Conservation (phyloP, 2,113 vertebrate genomes). For the Sclerurus mexicanus region DNA sequence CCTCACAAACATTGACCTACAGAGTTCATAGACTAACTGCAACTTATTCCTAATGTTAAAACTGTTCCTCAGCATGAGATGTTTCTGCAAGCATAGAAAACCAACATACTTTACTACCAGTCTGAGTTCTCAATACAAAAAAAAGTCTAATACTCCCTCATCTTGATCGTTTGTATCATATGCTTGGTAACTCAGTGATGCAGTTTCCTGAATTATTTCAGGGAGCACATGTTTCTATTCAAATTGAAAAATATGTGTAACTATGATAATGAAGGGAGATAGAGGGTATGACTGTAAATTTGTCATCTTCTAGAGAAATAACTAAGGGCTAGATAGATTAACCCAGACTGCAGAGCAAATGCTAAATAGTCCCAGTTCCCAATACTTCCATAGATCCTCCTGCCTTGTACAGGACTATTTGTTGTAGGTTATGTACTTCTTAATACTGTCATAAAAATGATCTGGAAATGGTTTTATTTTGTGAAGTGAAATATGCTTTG, state of each 20-base stretch:
- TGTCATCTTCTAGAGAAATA: conserved; percentile 27
- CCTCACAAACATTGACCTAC: conserved; percentile 37
- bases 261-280: conserved; percentile 45
- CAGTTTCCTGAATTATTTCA: conserved; percentile 66
- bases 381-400: conserved; percentile 19
- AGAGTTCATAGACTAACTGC: conserved; percentile 51
- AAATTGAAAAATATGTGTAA: conserved; percentile 45
- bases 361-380: conserved; percentile 33
- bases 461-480: conserved; percentile 85
- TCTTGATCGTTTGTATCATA: conserved; percentile 43
- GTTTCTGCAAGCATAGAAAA: conserved; percentile 64
- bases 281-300: conserved; percentile 27
- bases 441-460: conserved; percentile 76
- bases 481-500: conserved; percentile 83
- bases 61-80: conserved; percentile 54
- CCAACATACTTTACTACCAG: conserved; percentile 60
- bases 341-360: conserved; percentile 1
- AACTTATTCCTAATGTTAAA: conserved; percentile 55
- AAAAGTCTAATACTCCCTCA: conserved; percentile 6
- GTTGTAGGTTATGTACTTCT: conserved; percentile 76
- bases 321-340: conserved; percentile 47
- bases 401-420: conserved; percentile 65
- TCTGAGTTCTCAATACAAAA: conserved; percentile 38
- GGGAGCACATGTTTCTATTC: conserved; percentile 62
- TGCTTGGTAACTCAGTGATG: conserved; percentile 16